phyloP scores from a whole-genome alignment of 2,797 vertebrate species.

The Falco concolor region DNA sequence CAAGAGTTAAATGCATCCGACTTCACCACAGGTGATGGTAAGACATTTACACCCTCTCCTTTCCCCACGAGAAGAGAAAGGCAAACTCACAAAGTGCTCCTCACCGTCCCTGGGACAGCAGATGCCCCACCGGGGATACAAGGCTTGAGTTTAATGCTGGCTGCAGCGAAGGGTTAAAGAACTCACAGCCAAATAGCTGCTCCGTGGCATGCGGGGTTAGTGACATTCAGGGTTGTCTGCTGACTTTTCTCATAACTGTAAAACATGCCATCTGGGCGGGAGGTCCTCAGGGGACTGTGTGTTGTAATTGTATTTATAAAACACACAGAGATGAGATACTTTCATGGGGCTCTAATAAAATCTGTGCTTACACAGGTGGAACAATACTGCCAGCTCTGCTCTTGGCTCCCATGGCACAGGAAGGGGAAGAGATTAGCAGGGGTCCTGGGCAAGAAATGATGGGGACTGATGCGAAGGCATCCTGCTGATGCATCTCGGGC shows the following conservation, averaged over 20 bases:
- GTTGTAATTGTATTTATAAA: not conserved
- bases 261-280: slow-evolving; percentile 31
- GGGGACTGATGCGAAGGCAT: not conserved
- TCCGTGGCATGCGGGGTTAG: slow-evolving; percentile 8
- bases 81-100: not conserved
- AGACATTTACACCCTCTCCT: not conserved
- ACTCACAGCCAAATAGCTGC: not conserved
- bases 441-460: not conserved
- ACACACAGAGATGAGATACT: slow-evolving; percentile 24
- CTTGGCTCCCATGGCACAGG: not conserved
- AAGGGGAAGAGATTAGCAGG: not conserved
- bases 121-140: not conserved
- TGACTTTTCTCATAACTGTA: slow-evolving; percentile 7
- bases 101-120: rapidly evolving
- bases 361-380: slow-evolving; percentile 51
- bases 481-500: not conserved
- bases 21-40: not conserved
- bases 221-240: not conserved
- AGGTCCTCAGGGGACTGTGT: not conserved
- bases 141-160: not conserved
- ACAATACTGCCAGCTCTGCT: not conserved
- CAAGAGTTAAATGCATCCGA: not conserved
- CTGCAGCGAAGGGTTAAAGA: not conserved
- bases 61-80: not conserved
- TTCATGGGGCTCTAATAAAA: not conserved